Conservation (phyloP, 2,113 vertebrate genomes). For the Leptobrachium leishanense region DNA sequence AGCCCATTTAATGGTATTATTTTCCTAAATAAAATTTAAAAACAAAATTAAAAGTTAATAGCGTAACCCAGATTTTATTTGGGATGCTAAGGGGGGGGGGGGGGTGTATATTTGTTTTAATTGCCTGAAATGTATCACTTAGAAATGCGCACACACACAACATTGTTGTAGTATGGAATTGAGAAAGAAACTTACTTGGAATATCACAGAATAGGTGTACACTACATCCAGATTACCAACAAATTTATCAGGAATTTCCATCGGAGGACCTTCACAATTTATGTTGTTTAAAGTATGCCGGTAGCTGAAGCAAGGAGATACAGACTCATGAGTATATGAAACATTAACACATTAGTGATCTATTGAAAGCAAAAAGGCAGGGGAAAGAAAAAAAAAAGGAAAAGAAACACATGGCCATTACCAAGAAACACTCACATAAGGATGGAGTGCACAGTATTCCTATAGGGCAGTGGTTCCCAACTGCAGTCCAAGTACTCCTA, state of each 20-base stretch:
- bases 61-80: not conserved
- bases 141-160: not conserved
- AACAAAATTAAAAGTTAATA: not conserved
- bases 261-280: conserved; percentile 71
- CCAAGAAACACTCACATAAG: no score
- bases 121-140: not conserved
- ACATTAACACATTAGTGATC: no score
- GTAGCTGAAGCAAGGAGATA: conserved; percentile 63
- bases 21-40: conserved; percentile 64
- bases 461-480: no score
- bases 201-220: conserved; percentile 84
- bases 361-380: no score
- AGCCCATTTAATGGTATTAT: conserved; percentile 81
- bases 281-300: conserved; percentile 68
- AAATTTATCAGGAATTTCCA: conserved; percentile 78
- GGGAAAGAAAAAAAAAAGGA: no score
- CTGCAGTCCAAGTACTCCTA: no score
- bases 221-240: conserved; percentile 67
- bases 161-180: not conserved
- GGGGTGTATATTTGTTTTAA: no score
- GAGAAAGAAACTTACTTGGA: conserved; percentile 69
- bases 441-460: no score
- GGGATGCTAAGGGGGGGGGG: no score
- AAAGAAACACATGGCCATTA: no score
- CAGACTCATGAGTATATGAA: no score